Percentiles rank a stretch among this genome's conserved stretches.
Evolutionary conservation across 2,797 vertebrate species (phyloP).

Genomic region (Phrynocephalus guinanensis): DNA sequence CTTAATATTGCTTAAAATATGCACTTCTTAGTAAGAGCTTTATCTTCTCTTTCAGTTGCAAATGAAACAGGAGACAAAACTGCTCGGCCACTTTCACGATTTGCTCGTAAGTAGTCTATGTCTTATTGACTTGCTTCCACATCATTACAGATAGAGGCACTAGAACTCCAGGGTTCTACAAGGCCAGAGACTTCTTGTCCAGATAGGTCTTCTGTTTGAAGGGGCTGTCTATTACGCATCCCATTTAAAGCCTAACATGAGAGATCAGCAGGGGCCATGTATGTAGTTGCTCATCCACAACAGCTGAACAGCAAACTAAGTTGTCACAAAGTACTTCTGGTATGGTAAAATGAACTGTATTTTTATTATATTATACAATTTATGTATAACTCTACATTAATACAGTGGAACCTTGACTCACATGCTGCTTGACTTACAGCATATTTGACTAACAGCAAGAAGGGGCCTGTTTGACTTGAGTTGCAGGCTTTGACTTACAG

Average conservation of each 20-base stretch:
- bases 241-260: not conserved
- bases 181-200: not conserved
- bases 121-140: slow-evolving; percentile 13
- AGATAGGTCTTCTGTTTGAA: not conserved
- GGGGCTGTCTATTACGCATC: not conserved
- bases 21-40: slow-evolving; percentile 18
- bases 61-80: slow-evolving; percentile 91
- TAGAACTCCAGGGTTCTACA: not conserved
- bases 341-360: not conserved
- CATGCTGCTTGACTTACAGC: too few species aligned
- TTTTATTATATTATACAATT: not conserved
- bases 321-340: not conserved
- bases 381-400: not conserved
- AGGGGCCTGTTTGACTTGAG: too few species aligned
- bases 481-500: too few species aligned
- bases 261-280: too few species aligned
- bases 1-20: not conserved
- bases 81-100: slow-evolving; percentile 84
- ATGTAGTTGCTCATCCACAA: not conserved
- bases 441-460: too few species aligned
- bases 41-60: slow-evolving; percentile 82
- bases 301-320: not conserved
- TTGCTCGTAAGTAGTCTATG: slow-evolving; percentile 85
- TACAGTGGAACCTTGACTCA: too few species aligned
- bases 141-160: not conserved